Evolutionary conservation across 2,888 invertebrate genomes (phyloP), one percentile per base, ranked within the genome.

Genomic region (Mycalesis mineus): DNA sequence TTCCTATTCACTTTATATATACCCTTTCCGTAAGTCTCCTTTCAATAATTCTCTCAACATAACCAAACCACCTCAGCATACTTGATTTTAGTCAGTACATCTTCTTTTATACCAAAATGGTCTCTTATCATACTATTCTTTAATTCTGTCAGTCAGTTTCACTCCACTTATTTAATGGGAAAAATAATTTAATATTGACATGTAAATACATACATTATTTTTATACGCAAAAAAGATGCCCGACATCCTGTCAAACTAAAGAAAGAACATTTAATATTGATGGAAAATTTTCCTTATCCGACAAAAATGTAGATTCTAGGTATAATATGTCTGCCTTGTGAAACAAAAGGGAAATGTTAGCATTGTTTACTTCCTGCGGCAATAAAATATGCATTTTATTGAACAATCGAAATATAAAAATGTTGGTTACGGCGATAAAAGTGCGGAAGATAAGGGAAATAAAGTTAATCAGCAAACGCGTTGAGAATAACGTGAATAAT

Each of bases 381-480:
- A 9, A 31, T 51, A 40, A 51, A 51, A 51, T 40, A 31, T 51
- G 51, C 39, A 41, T 29, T 51, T 51, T 41, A 51, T 51, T 40
- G 40, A 40, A 51, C 51, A 14, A 51, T 41, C 29, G 40, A 41
- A 31, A 40, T 28, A 31, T 28, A 40, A 40, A 37, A 13, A 29
- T 13, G 7, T 49, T 22, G 8, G 28, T 39, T 37, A 39, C 40
- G 15, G 40, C 14, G 14, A 51, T 41, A 40, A 40, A 31, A 51
- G 39, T 41, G 51, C 51, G 51, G 41, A 51, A 51, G 40, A 41
- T 51, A 51, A 31, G 15, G 29, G 40, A 40, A 51, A 51, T 51
- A 51, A 51, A 39, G 41, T 29, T 29, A 51, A 51, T 51, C 51
- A 40, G 13, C 31, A 31, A 51, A 41, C 28, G 29, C 37, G 51